Conservation (phyloP, 2,888 invertebrate species). For the Schrankia costaestrigalis region DNA sequence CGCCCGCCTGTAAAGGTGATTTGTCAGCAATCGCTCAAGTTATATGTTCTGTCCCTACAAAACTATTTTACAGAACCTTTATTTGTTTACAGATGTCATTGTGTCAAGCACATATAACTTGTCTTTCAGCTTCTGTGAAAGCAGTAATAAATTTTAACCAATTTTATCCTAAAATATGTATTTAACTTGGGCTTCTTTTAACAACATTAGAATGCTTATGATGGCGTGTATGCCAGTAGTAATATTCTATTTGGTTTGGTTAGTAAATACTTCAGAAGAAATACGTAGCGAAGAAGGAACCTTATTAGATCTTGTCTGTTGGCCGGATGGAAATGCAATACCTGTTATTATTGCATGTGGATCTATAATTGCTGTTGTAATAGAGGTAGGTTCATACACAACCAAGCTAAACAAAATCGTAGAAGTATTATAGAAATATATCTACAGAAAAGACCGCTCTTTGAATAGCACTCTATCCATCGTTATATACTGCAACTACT, state of each 20-base stretch:
- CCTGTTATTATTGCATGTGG: slow-evolving; percentile 69
- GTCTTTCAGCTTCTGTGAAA: not conserved
- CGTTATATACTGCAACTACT: too few species aligned
- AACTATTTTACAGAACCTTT: too few species aligned
- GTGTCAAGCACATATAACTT: not conserved
- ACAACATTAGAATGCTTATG: slow-evolving; percentile 66
- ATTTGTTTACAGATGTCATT: too few species aligned
- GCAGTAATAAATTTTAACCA: not conserved
- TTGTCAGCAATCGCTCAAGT: too few species aligned
- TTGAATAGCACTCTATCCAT: too few species aligned
- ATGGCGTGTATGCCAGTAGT: slow-evolving; percentile 74
- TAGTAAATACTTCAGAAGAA: slow-evolving; percentile 70
- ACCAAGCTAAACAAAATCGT: not conserved
- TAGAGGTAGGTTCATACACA: slow-evolving; percentile 49
- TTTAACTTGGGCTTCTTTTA: slow-evolving; percentile 71
- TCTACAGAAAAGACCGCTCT: too few species aligned
- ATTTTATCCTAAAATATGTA: slow-evolving; percentile 39
- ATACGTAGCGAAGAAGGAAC: slow-evolving; percentile 72
- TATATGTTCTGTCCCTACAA: too few species aligned
- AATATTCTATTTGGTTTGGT: slow-evolving; percentile 72
- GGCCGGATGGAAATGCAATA: slow-evolving; percentile 75
- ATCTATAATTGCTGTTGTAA: slow-evolving; percentile 65
- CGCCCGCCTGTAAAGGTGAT: too few species aligned
- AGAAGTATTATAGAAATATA: not conserved
- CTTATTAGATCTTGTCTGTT: slow-evolving; percentile 67